A percentile compares a stretch with the other conserved stretches of the same genome.
Conservation (phyloP, 2,797 vertebrate species). For the Okamejei kenojei region DNA sequence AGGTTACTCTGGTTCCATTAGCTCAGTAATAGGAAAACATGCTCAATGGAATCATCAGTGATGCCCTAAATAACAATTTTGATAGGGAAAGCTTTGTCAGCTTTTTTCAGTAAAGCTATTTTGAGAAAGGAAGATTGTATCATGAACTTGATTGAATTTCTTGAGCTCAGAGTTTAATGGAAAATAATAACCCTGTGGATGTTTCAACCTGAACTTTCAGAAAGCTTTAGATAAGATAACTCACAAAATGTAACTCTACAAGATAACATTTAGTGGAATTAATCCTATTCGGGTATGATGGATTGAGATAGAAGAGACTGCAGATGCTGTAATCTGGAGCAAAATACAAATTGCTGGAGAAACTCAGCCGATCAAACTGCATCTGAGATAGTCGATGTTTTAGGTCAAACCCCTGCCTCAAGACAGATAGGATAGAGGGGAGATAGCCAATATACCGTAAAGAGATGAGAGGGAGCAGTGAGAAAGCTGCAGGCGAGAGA, state of each 20-base stretch:
- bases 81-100: neutral
- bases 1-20: neutral
- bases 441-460: too few relatives aligned
- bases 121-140: neutral
- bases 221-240: neutral
- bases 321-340: too few relatives aligned
- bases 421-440: too few relatives aligned
- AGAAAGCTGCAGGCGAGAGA: too few relatives aligned
- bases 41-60: neutral
- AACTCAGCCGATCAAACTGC: too few relatives aligned
- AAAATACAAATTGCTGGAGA: too few relatives aligned
- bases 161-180: neutral
- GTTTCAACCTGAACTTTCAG: too few relatives aligned
- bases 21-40: neutral
- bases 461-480: too few relatives aligned
- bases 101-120: neutral
- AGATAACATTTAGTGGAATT: too few relatives aligned
- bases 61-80: neutral
- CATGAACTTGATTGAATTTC: neutral
- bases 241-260: neutral
- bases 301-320: neutral
- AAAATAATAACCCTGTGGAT: neutral
- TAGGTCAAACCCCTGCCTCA: too few relatives aligned
- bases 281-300: neutral
- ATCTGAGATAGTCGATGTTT: too few relatives aligned